These are phyloP conservation scores for Sesamia nonagrioides DNA, from an alignment of 1,140 invertebrate species.

Conservation along the genomic window DNA sequence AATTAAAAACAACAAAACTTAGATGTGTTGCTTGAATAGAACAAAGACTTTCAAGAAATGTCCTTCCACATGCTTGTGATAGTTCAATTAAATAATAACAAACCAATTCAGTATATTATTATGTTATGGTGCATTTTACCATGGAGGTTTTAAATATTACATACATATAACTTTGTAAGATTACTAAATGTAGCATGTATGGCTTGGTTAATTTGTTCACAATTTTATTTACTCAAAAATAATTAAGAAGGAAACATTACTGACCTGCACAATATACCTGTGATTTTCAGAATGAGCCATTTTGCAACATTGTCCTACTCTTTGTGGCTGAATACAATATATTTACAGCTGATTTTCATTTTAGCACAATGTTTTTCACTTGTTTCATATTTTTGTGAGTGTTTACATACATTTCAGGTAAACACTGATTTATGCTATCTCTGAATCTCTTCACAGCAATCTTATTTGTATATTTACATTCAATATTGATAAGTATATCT, in stretches of 20 bases:
- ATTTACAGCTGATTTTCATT: constrained; percentile 54
- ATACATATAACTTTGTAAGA: neutral
- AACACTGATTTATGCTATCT: constrained; percentile 31
- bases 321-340: constrained; percentile 56
- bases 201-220: neutral
- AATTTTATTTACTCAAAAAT: neutral
- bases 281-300: constrained; percentile 88
- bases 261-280: constrained; percentile 88
- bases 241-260: constrained; percentile 48
- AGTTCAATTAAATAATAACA: neutral
- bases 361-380: constrained; percentile 46
- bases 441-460: constrained; percentile 22
- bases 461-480: constrained; percentile 19
- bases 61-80: neutral
- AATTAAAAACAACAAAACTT: neutral
- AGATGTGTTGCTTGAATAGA: neutral
- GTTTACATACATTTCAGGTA: constrained; percentile 50
- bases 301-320: constrained; percentile 81
- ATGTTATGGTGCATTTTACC: neutral
- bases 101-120: neutral
- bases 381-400: constrained; percentile 46
- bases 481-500: constrained; percentile 18
- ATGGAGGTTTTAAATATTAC: neutral
- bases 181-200: neutral
- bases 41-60: neutral